Conservation (phyloP, 2,888 invertebrate species). For the Diadegma fenestrale region DNA sequence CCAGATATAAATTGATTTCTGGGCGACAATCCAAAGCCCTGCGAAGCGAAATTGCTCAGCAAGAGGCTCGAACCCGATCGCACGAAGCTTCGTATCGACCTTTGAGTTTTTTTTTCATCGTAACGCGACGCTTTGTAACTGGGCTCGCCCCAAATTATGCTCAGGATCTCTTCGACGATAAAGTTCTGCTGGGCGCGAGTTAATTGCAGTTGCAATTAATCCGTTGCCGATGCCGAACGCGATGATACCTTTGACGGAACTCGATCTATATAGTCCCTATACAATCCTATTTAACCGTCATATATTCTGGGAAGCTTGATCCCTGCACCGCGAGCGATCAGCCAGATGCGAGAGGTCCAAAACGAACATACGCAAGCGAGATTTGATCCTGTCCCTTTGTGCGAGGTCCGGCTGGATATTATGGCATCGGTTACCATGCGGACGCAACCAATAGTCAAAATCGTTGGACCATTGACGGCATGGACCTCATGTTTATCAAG, state of each 20-base stretch:
- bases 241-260: conserved; percentile 60
- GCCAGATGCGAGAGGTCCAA: conserved; percentile 26
- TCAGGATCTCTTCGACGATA: neutral
- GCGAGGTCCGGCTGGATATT: conserved; percentile 10
- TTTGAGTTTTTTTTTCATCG: conserved; percentile 3
- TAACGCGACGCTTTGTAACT: neutral
- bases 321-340: conserved; percentile 6
- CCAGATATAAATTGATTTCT: neutral
- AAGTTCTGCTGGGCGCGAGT: neutral
- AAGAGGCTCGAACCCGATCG: neutral
- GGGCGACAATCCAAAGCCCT: neutral
- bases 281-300: conserved; percentile 30
- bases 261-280: neutral
- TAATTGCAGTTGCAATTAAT: conserved; percentile 55
- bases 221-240: conserved; percentile 26
- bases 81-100: neutral
- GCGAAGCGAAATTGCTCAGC: neutral
- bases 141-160: conserved; percentile 1
- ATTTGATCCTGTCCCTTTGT: conserved; percentile 64
- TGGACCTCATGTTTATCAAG: conserved; percentile 14
- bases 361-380: conserved; percentile 47
- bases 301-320: conserved; percentile 33
- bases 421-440: conserved; percentile 8
- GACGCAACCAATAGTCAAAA: conserved; percentile 10
- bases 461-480: neutral